Evolutionary conservation across 1,140 invertebrate species (phyloP).

Genomic region (Drosophila sproati): DNA sequence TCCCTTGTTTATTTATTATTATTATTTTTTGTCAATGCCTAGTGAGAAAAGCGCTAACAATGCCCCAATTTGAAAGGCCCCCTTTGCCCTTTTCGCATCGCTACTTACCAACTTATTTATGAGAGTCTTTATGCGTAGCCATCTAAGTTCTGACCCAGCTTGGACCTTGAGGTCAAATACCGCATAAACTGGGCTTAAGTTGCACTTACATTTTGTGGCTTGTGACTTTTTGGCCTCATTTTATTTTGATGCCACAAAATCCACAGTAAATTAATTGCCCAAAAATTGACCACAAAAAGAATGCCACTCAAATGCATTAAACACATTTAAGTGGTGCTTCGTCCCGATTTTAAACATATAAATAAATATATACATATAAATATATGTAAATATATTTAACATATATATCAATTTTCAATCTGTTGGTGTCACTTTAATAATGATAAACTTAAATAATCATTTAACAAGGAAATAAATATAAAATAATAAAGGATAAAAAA

Average conservation of each 20-base stretch:
- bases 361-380: no score
- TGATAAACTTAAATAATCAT: no score
- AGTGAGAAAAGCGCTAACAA: conserved; percentile 8
- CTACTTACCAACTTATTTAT: conserved; percentile 38
- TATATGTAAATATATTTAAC: no score
- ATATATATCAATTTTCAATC: no score
- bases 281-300: conserved; percentile 16
- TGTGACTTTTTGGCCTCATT: conserved; percentile 1
- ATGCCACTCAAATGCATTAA: conserved; percentile 32
- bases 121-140: conserved; percentile 35
- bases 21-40: background rate
- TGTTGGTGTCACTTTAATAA: no score
- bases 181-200: conserved; percentile 25
- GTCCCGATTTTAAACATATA: background rate
- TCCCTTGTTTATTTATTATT: no score
- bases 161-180: conserved; percentile 56
- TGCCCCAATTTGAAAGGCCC: background rate
- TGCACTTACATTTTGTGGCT: conserved; percentile 29
- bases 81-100: background rate
- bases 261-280: conserved; percentile 25
- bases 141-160: background rate
- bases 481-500: no score
- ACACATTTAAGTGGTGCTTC: conserved; percentile 21
- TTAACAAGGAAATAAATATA: no score
- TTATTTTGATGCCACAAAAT: background rate